These are phyloP conservation scores for Drosophila incognita DNA, from an alignment of 2,888 invertebrate genomes.

Conservation along the genomic window DNA sequence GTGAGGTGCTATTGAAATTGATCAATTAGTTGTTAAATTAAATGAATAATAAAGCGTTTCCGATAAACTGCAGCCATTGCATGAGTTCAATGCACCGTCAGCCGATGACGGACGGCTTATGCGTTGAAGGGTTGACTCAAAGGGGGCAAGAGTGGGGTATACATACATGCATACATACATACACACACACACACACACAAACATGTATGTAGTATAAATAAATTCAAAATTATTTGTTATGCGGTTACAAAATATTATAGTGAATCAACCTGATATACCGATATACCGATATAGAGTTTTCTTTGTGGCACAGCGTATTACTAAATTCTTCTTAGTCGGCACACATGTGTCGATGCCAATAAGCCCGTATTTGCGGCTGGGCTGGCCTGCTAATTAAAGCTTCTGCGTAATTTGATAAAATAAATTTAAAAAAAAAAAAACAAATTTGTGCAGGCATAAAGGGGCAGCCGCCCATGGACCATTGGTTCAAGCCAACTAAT, in stretches of 20 bases:
- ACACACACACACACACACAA: background rate
- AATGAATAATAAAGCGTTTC: slow-evolving; percentile 2
- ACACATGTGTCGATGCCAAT: background rate
- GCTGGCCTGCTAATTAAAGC: slow-evolving; percentile 40
- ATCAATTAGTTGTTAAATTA: background rate
- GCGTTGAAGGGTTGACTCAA: background rate
- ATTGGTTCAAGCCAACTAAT: slow-evolving; percentile 24
- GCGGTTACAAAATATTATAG: slow-evolving; percentile 17
- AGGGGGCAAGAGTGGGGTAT: background rate
- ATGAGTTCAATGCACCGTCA: background rate
- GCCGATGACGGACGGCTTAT: too few species aligned
- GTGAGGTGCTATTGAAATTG: background rate
- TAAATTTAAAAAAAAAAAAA: slow-evolving; percentile 27
- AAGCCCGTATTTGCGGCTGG: slow-evolving; percentile 9
- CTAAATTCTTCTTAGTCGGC: slow-evolving; percentile 6
- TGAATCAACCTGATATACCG: slow-evolving; percentile 28
- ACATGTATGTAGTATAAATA: slow-evolving; percentile 22
- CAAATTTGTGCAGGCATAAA: slow-evolving; percentile 53
- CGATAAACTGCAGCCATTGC: background rate
- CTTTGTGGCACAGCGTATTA: slow-evolving; percentile 3
- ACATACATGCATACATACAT: background rate
- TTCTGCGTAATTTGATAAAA: slow-evolving; percentile 49
- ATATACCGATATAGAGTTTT: slow-evolving; percentile 17
- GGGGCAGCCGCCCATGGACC: background rate
- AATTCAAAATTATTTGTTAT: slow-evolving; percentile 16